phyloP scores from a whole-genome alignment of 1,140 invertebrate species.

The Fopius arisanus region DNA sequence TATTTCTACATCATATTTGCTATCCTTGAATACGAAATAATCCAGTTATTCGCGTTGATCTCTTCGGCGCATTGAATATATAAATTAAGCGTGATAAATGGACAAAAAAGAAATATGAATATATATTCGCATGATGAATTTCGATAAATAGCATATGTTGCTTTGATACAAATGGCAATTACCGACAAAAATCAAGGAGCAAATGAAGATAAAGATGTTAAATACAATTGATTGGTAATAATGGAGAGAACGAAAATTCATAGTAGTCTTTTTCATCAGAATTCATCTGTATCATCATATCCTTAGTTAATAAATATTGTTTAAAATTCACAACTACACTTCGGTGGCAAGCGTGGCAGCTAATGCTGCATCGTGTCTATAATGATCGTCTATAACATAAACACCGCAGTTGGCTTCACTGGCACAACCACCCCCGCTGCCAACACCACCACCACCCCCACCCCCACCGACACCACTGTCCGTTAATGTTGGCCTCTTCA shows the following conservation, averaged over 20 bases:
- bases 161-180: neutral
- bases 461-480: conserved; percentile 41
- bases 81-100: neutral
- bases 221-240: neutral
- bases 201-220: neutral
- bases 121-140: conserved; percentile 10
- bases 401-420: conserved; percentile 60
- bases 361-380: conserved; percentile 64
- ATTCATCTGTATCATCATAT: neutral
- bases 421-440: conserved; percentile 35
- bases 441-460: conserved; percentile 41
- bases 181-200: conserved; percentile 1
- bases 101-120: conserved; percentile 6
- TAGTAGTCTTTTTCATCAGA: conserved; percentile 7
- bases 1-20: neutral
- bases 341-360: conserved; percentile 70
- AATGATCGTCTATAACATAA: conserved; percentile 74
- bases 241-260: conserved; percentile 4
- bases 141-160: neutral
- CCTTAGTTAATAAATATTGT: neutral
- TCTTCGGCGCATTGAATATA: neutral
- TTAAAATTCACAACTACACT: conserved; percentile 62
- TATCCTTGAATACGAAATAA: conserved; percentile 20
- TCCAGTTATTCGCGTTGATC: conserved; percentile 23
- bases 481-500: conserved; percentile 62